Base-by-base conservation (phyloP, 2,888 invertebrate species). In the Phytoseiulus persimilis region DNA sequence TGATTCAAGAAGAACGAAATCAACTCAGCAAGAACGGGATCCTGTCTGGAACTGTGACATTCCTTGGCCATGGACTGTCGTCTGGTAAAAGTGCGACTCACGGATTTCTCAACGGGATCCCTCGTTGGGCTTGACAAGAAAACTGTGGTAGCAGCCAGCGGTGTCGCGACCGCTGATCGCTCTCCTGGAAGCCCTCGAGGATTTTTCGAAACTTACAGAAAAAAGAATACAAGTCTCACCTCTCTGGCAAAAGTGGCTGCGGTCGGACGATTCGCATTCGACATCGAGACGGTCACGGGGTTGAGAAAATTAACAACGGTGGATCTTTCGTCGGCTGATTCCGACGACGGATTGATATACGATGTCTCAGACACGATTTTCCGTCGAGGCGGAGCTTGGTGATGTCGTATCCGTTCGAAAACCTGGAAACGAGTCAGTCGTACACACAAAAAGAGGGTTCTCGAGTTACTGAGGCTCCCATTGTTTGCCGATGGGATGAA, bases 231-330 rank as follows among this genome's bases (percentile, higher is more conserved):
- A 23, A 65, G 28, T 31, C 84, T n/a, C n/a, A 87, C 87, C 87
- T 87, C 87, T 87, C 87, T 32, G 18, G 87, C 87, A n/a, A 87
- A 87, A 0, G 87, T n/a, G 1, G 87, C 87, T 18, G 87, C 87
- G 65, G 14, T 65, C 65, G 65, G 65, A 65, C 65, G 65, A 65
- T 65, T 65, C 28, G 65, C 65, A 65, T 65, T 87, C 14, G 45
- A 87, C 87, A 87, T 87, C 33, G 87, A 87, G 2, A 87, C 87
- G 1, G 87, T 87, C 6, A 87, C 87, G 23, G 87, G 87, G 45
- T 87, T 87, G 18, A 87, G 87, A 32, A 87, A 45, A 31, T 33
- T 87, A n/a, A 87, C 87, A 33, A 45, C 87, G 32, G 87, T 28
- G 32, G 87, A 87, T n/a, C 87, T 33, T 32, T 87, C 87, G 39